These are phyloP conservation scores for Cisticola juncidis DNA, from an alignment of 2,113 vertebrate genomes.

Conservation along the genomic window DNA sequence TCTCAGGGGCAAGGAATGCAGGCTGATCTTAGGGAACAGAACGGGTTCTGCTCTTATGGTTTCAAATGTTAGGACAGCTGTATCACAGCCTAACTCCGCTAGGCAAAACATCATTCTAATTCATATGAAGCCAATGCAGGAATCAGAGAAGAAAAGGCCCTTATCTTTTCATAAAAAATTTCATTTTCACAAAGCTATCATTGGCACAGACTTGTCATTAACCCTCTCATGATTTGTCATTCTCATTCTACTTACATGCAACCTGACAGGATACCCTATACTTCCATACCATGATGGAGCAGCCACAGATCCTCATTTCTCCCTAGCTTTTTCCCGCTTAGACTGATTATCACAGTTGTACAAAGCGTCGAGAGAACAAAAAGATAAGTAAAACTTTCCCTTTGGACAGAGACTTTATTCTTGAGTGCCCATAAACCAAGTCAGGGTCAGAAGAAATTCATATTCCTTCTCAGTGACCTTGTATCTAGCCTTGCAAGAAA, in stretches of 20 bases:
- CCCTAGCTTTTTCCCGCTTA: not conserved
- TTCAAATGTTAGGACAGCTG: not conserved
- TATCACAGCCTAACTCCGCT: not conserved
- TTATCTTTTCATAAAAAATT: not conserved
- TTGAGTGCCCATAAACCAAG: not conserved
- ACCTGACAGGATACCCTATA: not conserved
- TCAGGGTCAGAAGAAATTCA: not conserved
- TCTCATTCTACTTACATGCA: not conserved
- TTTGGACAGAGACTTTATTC: not conserved
- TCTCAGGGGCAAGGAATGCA: not conserved
- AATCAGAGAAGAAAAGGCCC: not conserved
- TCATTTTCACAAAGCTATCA: not conserved
- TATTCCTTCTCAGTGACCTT: rapidly evolving
- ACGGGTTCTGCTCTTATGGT: not conserved
- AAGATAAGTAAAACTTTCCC: not conserved
- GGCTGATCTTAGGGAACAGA: not conserved
- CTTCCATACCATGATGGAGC: not conserved
- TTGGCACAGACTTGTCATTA: not conserved
- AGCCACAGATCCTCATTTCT: not conserved
- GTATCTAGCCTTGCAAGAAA: not conserved
- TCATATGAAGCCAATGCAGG: not conserved
- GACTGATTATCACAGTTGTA: not conserved
- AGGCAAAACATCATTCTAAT: not conserved
- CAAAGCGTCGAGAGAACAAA: not conserved
- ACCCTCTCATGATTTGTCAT: not conserved